A percentile compares a stretch with the other conserved stretches of the same genome.
These are phyloP conservation scores for Hydractinia symbiolongicarpus DNA, from an alignment of 30 jellyfish, hydroid and myxozoan species.

Conservation along the genomic window DNA sequence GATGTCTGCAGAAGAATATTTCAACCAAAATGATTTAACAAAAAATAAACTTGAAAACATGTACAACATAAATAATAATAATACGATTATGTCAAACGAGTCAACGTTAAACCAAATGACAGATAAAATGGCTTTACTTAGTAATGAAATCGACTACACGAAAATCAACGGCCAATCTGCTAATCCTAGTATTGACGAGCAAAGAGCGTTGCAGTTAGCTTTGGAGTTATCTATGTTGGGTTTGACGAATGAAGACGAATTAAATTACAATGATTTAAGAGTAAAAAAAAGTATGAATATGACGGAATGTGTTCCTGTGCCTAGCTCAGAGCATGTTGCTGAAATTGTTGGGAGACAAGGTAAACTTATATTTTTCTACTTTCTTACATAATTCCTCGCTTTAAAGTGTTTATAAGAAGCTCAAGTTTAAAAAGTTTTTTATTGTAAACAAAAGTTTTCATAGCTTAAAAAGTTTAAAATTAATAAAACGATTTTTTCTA, in stretches of 20 bases:
- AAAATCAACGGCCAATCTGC: conserved; percentile 1
- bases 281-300: conserved; percentile 92
- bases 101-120: neutral
- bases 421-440: too few species aligned
- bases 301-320: conserved; percentile 98
- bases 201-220: conserved; percentile 89
- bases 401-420: neutral
- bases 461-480: too few species aligned
- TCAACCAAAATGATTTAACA: conserved; percentile 6
- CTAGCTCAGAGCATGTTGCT: conserved; percentile 99
- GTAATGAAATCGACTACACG: neutral
- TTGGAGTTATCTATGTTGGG: conserved; percentile 81
- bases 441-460: too few species aligned
- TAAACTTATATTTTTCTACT: conserved; percentile 6
- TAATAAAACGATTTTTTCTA: too few species aligned
- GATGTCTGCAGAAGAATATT: conserved; percentile 27
- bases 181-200: conserved; percentile 52
- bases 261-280: conserved; percentile 64
- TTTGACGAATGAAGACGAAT: conserved; percentile 72
- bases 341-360: conserved; percentile 99
- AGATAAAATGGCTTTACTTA: conserved; percentile 1
- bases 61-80: conserved; percentile 10
- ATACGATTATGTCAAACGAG: neutral
- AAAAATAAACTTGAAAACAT: conserved; percentile 26
- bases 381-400: neutral